Percentiles rank a stretch among this genome's conserved stretches.
These are phyloP conservation scores for Drepanosiphum platanoidis DNA, from an alignment of 2,888 invertebrate species.

Conservation along the genomic window DNA sequence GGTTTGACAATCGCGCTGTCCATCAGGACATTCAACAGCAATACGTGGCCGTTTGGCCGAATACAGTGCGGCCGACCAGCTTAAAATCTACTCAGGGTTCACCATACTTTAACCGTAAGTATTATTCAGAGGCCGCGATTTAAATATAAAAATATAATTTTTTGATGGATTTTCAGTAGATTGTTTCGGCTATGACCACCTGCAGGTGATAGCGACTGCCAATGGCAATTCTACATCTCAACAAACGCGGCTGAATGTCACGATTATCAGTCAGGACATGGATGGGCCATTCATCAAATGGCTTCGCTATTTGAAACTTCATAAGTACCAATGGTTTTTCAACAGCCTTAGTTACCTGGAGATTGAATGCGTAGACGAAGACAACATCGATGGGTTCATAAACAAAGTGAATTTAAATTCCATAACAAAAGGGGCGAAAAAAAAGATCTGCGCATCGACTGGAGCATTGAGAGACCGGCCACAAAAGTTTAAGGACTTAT, in stretches of 20 bases:
- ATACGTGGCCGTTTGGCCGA: constrained; percentile 15
- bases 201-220: neutral
- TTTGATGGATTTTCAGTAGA: constrained; percentile 50
- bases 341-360: neutral
- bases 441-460: constrained; percentile 39
- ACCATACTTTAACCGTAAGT: constrained; percentile 6
- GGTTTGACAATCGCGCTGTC: too few species aligned
- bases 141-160: neutral
- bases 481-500: constrained; percentile 20
- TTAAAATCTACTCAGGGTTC: too few species aligned
- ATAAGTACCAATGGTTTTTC: constrained; percentile 26
- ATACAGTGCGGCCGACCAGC: neutral
- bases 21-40: neutral
- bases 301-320: constrained; percentile 24
- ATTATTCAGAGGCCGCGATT: neutral
- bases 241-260: neutral
- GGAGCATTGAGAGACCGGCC: neutral
- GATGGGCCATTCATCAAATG: neutral
- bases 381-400: constrained; percentile 47
- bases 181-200: neutral
- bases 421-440: constrained; percentile 49
- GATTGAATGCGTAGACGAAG: constrained; percentile 20
- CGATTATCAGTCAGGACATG: neutral
- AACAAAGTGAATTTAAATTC: constrained; percentile 38
- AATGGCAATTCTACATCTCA: neutral